phyloP scores from a whole-genome alignment of 2,113 vertebrate species.

The Tympanuchus pallidicinctus region DNA sequence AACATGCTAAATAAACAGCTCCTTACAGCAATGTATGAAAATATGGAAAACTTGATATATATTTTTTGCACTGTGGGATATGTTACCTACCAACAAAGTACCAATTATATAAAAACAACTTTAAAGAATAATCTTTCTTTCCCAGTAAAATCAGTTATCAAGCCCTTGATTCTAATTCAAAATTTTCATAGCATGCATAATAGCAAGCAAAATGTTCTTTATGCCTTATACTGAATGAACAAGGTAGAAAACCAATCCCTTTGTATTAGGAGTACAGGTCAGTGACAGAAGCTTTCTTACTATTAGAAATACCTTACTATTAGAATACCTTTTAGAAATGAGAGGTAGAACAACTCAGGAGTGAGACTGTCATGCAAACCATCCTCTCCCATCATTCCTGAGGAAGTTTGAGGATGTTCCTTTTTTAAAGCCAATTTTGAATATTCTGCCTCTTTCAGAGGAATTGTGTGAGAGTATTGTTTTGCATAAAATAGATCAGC shows the following conservation, averaged over 20 bases:
- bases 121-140: neutral
- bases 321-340: neutral
- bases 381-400: neutral
- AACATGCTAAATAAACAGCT: neutral
- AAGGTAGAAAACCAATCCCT: neutral
- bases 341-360: neutral
- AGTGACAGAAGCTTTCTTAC: neutral
- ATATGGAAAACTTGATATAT: neutral
- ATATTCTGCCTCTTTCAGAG: neutral
- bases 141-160: neutral
- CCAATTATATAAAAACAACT: neutral
- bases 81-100: neutral
- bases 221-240: neutral
- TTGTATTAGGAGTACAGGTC: neutral
- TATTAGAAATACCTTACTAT: neutral
- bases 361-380: accelerated
- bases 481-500: neutral
- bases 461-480: neutral
- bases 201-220: neutral
- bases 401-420: neutral
- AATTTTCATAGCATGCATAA: neutral
- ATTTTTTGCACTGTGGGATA: neutral
- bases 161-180: neutral
- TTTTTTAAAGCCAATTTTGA: neutral
- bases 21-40: neutral